Percentiles rank a stretch among this genome's conserved stretches.
Evolutionary conservation across 2,888 invertebrate species (phyloP).

Genomic region (Protodeltote pygarga): DNA sequence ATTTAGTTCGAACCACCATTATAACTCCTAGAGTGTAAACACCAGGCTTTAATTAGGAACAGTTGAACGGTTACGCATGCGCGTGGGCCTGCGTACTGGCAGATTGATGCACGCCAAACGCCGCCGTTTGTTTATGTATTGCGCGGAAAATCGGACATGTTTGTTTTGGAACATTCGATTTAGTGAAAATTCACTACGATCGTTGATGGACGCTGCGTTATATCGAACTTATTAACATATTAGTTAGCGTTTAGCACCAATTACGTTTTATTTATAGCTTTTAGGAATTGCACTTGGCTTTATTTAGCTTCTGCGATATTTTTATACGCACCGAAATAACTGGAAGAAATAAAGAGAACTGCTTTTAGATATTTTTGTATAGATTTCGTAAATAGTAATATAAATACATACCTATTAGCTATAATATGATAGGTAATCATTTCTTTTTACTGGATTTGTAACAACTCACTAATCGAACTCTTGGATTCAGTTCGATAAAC

Average conservation of each 20-base stretch:
- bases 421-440: too few relatives aligned
- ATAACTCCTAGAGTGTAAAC: slow-evolving; percentile 79
- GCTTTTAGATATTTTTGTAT: slow-evolving; percentile 9
- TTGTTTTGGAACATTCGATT: slow-evolving; percentile 76
- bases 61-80: slow-evolving; percentile 68
- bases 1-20: slow-evolving; percentile 74
- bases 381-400: not conserved
- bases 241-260: slow-evolving; percentile 33
- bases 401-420: not conserved
- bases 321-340: slow-evolving; percentile 40
- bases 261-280: slow-evolving; percentile 48
- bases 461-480: too few relatives aligned
- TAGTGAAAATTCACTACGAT: slow-evolving; percentile 77
- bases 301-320: slow-evolving; percentile 44
- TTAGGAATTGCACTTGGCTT: slow-evolving; percentile 42
- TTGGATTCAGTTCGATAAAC: too few relatives aligned
- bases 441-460: too few relatives aligned
- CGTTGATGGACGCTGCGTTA: slow-evolving; percentile 73
- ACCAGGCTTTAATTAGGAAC: slow-evolving; percentile 76
- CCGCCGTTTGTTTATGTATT: slow-evolving; percentile 51
- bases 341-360: slow-evolving; percentile 32
- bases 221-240: slow-evolving; percentile 58
- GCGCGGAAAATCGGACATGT: slow-evolving; percentile 62
- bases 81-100: slow-evolving; percentile 74
- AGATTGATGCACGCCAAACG: slow-evolving; percentile 67